Percentiles rank a stretch among this genome's conserved stretches.
phyloP scores from a whole-genome alignment of 92 coral and sea anemone species.

The Parazoanthus darwini region DNA sequence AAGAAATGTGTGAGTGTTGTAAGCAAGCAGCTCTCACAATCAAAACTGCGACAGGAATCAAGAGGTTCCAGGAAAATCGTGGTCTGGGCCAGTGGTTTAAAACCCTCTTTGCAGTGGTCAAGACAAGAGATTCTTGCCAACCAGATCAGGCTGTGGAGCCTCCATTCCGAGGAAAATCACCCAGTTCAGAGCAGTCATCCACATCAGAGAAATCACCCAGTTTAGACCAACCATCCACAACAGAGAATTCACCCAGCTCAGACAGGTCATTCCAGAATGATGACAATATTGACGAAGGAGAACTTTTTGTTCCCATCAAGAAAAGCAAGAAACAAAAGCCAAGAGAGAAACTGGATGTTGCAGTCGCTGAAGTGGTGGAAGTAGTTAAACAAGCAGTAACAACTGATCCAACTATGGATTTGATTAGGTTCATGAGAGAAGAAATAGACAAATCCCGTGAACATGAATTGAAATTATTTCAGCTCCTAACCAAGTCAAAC shows the following conservation, averaged over 20 bases:
- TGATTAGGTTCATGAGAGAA: too few relatives aligned
- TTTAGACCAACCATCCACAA: conserved; percentile 24
- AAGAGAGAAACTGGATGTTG: too few relatives aligned
- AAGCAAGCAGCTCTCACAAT: conserved; percentile 40
- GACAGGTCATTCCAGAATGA: not conserved
- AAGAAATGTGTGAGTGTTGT: conserved; percentile 33
- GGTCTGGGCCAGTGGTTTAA: conserved; percentile 44
- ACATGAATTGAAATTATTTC: too few relatives aligned
- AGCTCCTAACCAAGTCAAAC: too few relatives aligned
- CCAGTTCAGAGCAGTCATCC: conserved; percentile 25
- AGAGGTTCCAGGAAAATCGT: conserved; percentile 42
- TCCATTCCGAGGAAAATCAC: conserved; percentile 26
- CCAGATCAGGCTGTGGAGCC: conserved; percentile 45
- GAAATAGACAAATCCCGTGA: too few relatives aligned
- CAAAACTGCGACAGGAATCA: conserved; percentile 40
- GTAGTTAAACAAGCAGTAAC: too few relatives aligned
- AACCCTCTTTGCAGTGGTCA: conserved; percentile 25
- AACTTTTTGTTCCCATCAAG: too few relatives aligned
- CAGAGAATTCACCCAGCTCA: conserved; percentile 21
- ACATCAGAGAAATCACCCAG: conserved; percentile 30
- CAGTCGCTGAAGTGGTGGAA: too few relatives aligned
- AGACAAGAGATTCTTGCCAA: conserved; percentile 47
- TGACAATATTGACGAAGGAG: too few relatives aligned
- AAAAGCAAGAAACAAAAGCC: too few relatives aligned
- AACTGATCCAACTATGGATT: too few relatives aligned